Percentiles rank a stretch among this genome's conserved stretches.
phyloP scores from a whole-genome alignment of 1,140 invertebrate species.

The Bicyclus anynana region DNA sequence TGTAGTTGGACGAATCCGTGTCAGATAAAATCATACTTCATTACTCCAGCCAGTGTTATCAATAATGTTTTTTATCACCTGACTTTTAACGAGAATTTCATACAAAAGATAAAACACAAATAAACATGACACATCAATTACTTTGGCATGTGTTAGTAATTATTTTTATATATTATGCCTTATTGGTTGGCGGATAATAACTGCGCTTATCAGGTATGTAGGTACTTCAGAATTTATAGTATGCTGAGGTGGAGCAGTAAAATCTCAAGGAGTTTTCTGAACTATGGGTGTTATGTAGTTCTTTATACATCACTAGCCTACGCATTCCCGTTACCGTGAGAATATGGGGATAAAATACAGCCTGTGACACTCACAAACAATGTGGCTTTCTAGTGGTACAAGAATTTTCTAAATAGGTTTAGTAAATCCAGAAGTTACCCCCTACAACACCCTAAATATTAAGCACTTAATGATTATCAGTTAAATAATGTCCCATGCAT shows the following conservation, averaged over 20 bases:
- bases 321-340: too few relatives aligned
- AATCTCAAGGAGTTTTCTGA: conserved; percentile 8
- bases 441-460: too few relatives aligned
- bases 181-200: conserved; percentile 23
- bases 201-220: conserved; percentile 10
- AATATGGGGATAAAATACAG: too few relatives aligned
- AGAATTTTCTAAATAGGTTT: too few relatives aligned
- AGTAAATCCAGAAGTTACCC: too few relatives aligned
- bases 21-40: conserved; percentile 1
- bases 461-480: too few relatives aligned
- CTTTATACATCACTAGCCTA: too few relatives aligned
- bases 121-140: conserved; percentile 25
- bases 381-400: too few relatives aligned
- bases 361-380: too few relatives aligned
- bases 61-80: conserved; percentile 17
- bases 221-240: not conserved
- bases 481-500: too few relatives aligned
- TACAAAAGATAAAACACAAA: conserved; percentile 22
- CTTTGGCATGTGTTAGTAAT: not conserved
- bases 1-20: not conserved
- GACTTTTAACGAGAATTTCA: conserved; percentile 22
- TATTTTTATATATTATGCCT: conserved; percentile 14
- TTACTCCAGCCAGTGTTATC: not conserved
- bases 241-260: conserved; percentile 4
- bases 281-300: not conserved